Evolutionary conservation across 2,113 vertebrate species (phyloP), one percentile per base, ranked within the genome.

Genomic region (Gasterosteus nipponicus): DNA sequence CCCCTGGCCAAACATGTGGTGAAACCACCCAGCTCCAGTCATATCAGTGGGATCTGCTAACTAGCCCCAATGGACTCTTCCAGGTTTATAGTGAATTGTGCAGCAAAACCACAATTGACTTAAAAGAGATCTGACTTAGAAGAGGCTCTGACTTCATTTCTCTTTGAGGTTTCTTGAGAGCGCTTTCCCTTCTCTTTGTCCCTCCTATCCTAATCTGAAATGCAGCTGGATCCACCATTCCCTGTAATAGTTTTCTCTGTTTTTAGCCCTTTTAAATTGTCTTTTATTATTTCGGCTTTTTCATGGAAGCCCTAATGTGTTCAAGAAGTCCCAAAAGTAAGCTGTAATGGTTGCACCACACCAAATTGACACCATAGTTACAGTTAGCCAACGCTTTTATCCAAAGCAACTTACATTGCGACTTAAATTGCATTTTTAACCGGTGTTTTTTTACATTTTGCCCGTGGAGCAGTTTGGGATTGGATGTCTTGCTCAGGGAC

Each of bases 161-260:
- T 86, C 85, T 87, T 81, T 80, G 78, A 83, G 72, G 11, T 56
- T 81, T 79, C 66, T 81, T 76, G 14, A 29, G 54, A 77, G 78
- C 54, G 88, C 74, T 84, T 83, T 88, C 71, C 83, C 66, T 75
- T 79, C 67, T 81, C 49, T 66, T 73, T 81, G 75, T 72, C 33
- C 42, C 83, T 93, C 91, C 93, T 86, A 92, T 92, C 86, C 82
- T 85, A 80, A 93, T 89, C 90, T 86, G 83, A 91, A 90, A 88
- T 89, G 80, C 93, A 94, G 91, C 91, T 93, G 92, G 86, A 87
- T 82, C 82, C 78, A 62, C 82, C 75, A 81, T 78, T 74, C 74
- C 26, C 73, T 47, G 73, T 77, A 80, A 83, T 89, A 78, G 61
- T 85, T 80, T 80, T 85, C 88, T 92, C 90, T 91, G 79, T 89